Evolutionary conservation across 2,888 invertebrate genomes (phyloP), one percentile per base, ranked within the genome.

Genomic region (Gari tellinella): DNA sequence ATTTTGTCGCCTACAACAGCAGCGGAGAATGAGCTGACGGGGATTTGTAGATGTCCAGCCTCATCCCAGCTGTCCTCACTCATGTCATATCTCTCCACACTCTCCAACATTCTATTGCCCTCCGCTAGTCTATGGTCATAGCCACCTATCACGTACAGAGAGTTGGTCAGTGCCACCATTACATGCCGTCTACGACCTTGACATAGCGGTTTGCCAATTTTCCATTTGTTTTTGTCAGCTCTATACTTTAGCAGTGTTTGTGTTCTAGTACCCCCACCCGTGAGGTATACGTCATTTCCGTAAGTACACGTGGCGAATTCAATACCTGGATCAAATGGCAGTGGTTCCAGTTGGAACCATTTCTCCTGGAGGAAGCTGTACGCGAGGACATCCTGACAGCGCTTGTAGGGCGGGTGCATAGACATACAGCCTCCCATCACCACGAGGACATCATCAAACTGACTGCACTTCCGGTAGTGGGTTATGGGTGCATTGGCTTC

Each of bases 281-380:
- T 85, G 15, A 88, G 78, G 66, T 81, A 88, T 21, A 88, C 86
- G 43, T 88, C 88, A 55, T 84, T 86, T 26, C 81, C 86, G 62
- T 85, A 84, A 1, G 86, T 85, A 68, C 87, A 87, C 0, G 86
- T 83, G 0, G 87, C 86, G 65, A 87, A 88, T 60, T 88, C 88
- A 41, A 87, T 87, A 17, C 87, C 87, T 0, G 87, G 88, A 48
- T 87, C 86, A 56, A 84, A 86, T 0, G 87, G 88, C 10, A 88
- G 60, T 0, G 83, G 70, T 14, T 86, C 83, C 14, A 88, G 57
- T 49, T 82, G 82, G 43, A 74, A 86, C 88, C 88, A 88, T 46
- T 83, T 82, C 12, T 82, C 79, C 12, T 79, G 70, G 4, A 79
- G 78, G 60, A 87, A 86, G 60, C 87, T 86, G 76, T 84, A 88